These are phyloP conservation scores for Pterostichus madidus DNA, from an alignment of 2,888 invertebrate species.

Conservation along the genomic window DNA sequence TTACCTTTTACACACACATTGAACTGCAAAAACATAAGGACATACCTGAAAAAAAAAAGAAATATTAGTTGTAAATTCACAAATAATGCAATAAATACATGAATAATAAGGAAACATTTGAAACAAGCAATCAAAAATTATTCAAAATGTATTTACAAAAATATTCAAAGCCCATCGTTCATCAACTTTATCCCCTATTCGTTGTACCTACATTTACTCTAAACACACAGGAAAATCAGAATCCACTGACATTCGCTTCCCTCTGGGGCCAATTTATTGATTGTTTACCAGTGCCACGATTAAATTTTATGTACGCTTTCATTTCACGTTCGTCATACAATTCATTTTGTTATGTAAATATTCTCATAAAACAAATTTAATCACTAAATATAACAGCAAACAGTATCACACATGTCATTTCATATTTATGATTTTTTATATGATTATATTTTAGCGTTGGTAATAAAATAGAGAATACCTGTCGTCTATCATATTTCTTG, in stretches of 20 bases:
- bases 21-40: no score
- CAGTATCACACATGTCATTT: neutral
- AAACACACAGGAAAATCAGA: constrained; percentile 15
- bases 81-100: no score
- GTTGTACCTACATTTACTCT: neutral
- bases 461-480: constrained; percentile 38
- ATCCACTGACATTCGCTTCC: constrained; percentile 16
- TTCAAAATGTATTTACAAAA: no score
- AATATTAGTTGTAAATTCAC: no score
- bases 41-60: no score
- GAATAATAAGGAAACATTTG: no score
- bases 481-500: constrained; percentile 41
- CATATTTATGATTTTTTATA: constrained; percentile 36
- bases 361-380: constrained; percentile 52
- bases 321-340: constrained; percentile 45
- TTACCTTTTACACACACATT: no score
- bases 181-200: neutral
- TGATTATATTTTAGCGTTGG: constrained; percentile 26
- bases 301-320: constrained; percentile 11
- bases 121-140: no score
- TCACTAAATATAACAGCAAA: constrained; percentile 45
- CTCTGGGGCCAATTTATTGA: constrained; percentile 43
- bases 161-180: neutral
- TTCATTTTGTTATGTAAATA: constrained; percentile 52
- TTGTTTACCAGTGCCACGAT: constrained; percentile 39